phyloP scores from a whole-genome alignment of 2,888 invertebrate genomes.

The Trissolcus brochymenae region DNA sequence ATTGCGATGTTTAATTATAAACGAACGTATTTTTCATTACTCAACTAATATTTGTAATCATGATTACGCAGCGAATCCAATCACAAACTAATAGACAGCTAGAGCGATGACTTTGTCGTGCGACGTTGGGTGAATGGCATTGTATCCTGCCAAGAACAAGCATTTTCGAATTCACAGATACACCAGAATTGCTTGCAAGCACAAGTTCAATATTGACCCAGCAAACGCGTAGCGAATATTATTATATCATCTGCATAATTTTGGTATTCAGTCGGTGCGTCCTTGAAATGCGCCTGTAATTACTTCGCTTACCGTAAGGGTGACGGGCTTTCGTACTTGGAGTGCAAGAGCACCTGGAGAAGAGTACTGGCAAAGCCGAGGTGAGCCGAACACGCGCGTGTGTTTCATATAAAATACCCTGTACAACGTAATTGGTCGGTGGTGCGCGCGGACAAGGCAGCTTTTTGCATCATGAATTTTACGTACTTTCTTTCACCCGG shows the following conservation, averaged over 20 bases:
- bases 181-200: conserved; percentile 67
- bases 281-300: conserved; percentile 73
- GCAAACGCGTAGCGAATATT: conserved; percentile 74
- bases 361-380: conserved; percentile 53
- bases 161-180: conserved; percentile 48
- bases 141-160: conserved; percentile 15
- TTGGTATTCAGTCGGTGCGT: conserved; percentile 72
- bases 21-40: no score
- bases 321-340: conserved; percentile 38
- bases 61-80: no score
- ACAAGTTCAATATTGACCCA: conserved; percentile 73
- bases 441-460: conserved; percentile 55
- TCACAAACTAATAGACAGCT: no score
- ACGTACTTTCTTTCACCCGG: conserved; percentile 15
- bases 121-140: conserved; percentile 25
- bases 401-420: conserved; percentile 68
- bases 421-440: conserved; percentile 69
- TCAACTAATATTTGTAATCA: not conserved
- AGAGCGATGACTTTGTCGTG: not conserved
- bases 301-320: conserved; percentile 68
- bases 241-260: conserved; percentile 74
- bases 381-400: conserved; percentile 60
- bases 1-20: no score
- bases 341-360: conserved; percentile 41
- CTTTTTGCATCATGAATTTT: conserved; percentile 53